phyloP scores from a whole-genome alignment of 2,113 vertebrate species.

The Chlorodrepanis virens region DNA sequence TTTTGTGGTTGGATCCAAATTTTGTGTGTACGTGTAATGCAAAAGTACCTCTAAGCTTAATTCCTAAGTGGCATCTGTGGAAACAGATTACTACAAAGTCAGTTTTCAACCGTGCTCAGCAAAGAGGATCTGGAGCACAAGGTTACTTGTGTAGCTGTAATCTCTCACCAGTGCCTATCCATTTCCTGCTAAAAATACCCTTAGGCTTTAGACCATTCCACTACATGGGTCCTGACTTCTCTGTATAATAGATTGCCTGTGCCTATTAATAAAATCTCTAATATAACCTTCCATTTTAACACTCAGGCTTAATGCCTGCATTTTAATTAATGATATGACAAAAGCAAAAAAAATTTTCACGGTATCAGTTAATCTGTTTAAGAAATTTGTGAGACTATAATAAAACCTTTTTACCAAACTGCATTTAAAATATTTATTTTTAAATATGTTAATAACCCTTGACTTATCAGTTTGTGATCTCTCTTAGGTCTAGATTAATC shows the following conservation, averaged over 20 bases:
- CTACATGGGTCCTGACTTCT: background rate
- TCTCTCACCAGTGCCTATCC: background rate
- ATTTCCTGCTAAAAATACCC: background rate
- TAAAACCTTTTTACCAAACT: background rate
- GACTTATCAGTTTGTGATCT: background rate
- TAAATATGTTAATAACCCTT: background rate
- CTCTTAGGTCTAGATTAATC: background rate
- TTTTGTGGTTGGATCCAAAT: background rate
- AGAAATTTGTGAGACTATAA: background rate
- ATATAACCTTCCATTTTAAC: background rate
- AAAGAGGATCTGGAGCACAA: background rate
- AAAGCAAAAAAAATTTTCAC: background rate
- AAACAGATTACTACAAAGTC: background rate
- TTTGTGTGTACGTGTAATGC: background rate
- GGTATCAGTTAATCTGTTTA: background rate
- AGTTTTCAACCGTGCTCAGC: background rate
- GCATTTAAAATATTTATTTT: background rate
- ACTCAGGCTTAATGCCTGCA: background rate
- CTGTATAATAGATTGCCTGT: background rate
- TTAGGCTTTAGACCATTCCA: background rate
- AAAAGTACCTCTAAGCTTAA: background rate
- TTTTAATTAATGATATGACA: background rate
- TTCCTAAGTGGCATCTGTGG: background rate
- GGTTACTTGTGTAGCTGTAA: background rate
- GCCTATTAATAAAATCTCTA: background rate